Base-by-base conservation (phyloP, 2,113 vertebrate genomes). In the Miniopterus natalensis region DNA sequence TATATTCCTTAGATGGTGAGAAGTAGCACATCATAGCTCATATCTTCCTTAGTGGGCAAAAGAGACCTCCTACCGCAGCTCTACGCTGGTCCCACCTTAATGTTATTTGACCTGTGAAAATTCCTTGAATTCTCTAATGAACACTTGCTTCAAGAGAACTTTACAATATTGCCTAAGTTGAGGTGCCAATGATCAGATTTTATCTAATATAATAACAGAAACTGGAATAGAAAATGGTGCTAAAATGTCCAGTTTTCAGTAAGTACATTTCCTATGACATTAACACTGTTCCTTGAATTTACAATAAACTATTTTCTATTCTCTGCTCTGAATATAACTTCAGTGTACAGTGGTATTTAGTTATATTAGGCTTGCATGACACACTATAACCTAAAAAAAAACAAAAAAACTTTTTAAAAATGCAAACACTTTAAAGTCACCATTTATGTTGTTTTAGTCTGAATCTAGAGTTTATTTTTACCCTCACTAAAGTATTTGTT, bases 51-150 rank as follows among this genome's bases (percentile, higher is more conserved):
- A 83, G 61, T 68, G 10, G 78, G 92, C 27, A 88, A 55, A 88
- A 63, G 8, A 77, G 49, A 63, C 15, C 29, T 36, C 68, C 25
- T 29, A 61, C 14, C 5, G 2, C n/a, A 87, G 6, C 49, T 84
- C 2, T 15, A n/a, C 13, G 49, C 14, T 7, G 3, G 27, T 11
- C 7, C 47, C 21, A 85, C 29, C 45, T 42, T 68, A 40, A 65
- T 63, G 51, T 53, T 86, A 79, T 57, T 57, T 94, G 63, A 86
- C 45, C 78, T 74, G 66, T 61, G 55, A 88, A 95, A 91, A 94
- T 93, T 89, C 63, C 45, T 83, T 91, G 51, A 61, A 87, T 92
- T 83, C 21, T 36, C 45, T 65, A 88, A 93, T 63, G 92, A 92
- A 71, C 40, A 8, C 89, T 87, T 89, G 70, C 42, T 90, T 92